Evolutionary conservation across 2,888 invertebrate species (phyloP).

Genomic region (Cetonia aurata): DNA sequence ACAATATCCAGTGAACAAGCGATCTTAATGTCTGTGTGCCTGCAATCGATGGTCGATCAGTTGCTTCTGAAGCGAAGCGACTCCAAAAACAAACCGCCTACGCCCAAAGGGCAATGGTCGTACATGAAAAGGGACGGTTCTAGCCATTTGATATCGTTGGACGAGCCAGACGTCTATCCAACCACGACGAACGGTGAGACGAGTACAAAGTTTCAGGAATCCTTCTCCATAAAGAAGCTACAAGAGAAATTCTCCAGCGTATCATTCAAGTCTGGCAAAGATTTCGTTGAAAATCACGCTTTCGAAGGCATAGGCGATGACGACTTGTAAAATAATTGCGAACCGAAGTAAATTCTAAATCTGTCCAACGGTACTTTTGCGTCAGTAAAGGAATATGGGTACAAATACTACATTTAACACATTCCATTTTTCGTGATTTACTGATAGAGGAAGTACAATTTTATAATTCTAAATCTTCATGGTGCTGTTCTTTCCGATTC

Average conservation of each 20-base stretch:
- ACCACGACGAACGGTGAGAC: constrained; percentile 67
- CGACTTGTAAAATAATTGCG: constrained; percentile 74
- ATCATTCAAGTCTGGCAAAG: constrained; percentile 77
- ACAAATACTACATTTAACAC: constrained; percentile 16
- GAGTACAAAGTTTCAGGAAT: constrained; percentile 71
- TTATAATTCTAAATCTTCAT: constrained; percentile 29
- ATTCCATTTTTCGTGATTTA: constrained; percentile 22
- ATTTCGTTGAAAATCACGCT: constrained; percentile 89
- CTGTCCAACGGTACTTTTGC: not conserved
- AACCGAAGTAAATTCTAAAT: not conserved
- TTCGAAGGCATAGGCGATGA: constrained; percentile 97
- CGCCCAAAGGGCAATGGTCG: constrained; percentile 72
- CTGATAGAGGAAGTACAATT: constrained; percentile 9
- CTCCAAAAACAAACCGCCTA: constrained; percentile 63
- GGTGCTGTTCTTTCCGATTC: constrained; percentile 15
- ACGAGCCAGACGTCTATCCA: constrained; percentile 58
- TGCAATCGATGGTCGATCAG: constrained; percentile 97
- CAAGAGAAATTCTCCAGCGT: constrained; percentile 80
- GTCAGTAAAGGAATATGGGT: not conserved
- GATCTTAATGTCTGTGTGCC: constrained; percentile 94
- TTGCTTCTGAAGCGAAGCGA: constrained; percentile 81
- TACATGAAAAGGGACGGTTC: constrained; percentile 83
- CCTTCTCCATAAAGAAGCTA: constrained; percentile 81
- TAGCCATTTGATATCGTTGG: constrained; percentile 72
- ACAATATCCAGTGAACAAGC: constrained; percentile 92